These are phyloP conservation scores for Salmo trutta DNA, from an alignment of 2,797 vertebrate genomes.

Conservation along the genomic window DNA sequence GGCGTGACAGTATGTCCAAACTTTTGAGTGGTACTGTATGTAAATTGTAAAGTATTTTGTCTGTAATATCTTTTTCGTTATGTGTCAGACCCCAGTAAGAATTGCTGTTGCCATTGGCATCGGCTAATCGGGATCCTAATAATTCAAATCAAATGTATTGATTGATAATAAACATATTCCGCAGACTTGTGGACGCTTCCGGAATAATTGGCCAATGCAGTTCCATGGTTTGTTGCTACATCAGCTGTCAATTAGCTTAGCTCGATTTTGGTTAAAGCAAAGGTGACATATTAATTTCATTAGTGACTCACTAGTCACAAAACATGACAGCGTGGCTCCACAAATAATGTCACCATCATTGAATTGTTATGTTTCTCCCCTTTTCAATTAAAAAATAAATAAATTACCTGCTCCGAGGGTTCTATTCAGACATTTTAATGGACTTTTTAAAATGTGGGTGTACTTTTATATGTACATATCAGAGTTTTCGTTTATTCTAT, in stretches of 20 bases:
- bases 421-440: conserved; percentile 24
- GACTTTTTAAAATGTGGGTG: conserved; percentile 38
- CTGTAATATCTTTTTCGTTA: too few species aligned
- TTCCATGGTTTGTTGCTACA: conserved; percentile 37
- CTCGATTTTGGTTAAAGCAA: conserved; percentile 37
- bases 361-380: conserved; percentile 41
- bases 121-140: too few species aligned
- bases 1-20: too few species aligned
- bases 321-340: conserved; percentile 37
- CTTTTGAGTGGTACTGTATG: too few species aligned
- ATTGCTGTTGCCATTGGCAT: too few species aligned
- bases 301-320: conserved; percentile 38
- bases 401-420: conserved; percentile 34
- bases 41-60: too few species aligned
- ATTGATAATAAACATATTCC: conserved; percentile 16
- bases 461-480: conserved; percentile 53
- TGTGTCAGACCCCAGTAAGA: too few species aligned
- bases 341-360: conserved; percentile 44
- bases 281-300: conserved; percentile 36
- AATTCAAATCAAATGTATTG: neutral
- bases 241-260: conserved; percentile 46
- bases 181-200: conserved; percentile 14
- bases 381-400: conserved; percentile 35
- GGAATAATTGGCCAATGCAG: conserved; percentile 17
- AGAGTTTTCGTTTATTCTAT: conserved; percentile 23